phyloP scores from a whole-genome alignment of 2,113 vertebrate species.

The Ciconia stormi region DNA sequence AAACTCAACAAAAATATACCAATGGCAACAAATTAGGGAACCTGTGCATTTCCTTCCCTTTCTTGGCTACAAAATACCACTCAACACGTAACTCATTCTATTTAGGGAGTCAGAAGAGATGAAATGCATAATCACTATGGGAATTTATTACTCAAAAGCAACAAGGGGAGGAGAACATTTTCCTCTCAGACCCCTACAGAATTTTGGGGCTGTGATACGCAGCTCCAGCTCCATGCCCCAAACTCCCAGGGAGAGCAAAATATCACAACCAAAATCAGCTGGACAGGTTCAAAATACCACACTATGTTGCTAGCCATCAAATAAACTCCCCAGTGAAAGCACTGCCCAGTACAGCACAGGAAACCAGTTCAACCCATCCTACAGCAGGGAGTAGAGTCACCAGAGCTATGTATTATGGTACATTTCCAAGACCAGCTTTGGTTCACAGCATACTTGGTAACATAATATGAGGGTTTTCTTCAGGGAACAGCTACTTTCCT shows the following conservation, averaged over 20 bases:
- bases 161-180: background rate
- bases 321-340: background rate
- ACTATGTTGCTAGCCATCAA: background rate
- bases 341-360: background rate
- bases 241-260: background rate
- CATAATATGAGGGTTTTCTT: background rate
- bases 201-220: background rate
- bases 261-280: background rate
- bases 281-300: background rate
- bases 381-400: background rate
- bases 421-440: background rate
- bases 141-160: constrained; percentile 7
- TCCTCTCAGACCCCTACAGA: background rate
- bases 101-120: background rate
- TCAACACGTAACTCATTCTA: background rate
- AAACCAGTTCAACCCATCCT: background rate
- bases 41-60: background rate
- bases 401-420: background rate
- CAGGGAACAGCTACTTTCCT: background rate
- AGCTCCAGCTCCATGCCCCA: background rate
- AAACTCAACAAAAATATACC: background rate
- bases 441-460: background rate
- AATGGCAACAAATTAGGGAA: background rate
- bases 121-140: constrained; percentile 23
- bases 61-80: background rate